Conservation (phyloP, 2,113 vertebrate species). For the Uria lomvia region DNA sequence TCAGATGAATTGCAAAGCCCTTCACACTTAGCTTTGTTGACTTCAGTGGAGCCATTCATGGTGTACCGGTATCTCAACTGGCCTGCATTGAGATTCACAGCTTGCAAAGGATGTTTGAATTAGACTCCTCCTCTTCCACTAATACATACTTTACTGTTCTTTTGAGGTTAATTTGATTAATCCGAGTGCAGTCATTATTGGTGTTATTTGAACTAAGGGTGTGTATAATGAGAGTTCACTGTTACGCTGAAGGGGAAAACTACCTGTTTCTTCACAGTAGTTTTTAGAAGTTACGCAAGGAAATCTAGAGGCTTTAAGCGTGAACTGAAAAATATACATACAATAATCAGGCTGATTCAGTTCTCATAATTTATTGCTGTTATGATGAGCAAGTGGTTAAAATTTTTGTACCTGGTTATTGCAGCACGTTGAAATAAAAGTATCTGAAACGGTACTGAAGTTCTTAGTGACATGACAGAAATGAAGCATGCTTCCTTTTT, state of each 20-base stretch:
- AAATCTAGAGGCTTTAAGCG: neutral
- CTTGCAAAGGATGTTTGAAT: neutral
- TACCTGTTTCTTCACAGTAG: neutral
- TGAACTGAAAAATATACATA: neutral
- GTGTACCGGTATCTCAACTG: neutral
- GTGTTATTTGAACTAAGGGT: neutral
- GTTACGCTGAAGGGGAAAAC: neutral
- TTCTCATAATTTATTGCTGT: neutral
- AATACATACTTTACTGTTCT: neutral
- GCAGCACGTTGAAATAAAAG: neutral
- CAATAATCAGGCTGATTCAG: neutral
- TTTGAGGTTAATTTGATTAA: neutral
- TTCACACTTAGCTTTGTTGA: neutral
- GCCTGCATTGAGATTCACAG: neutral
- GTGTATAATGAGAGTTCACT: neutral
- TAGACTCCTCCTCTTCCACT: neutral
- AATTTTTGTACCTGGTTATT: neutral
- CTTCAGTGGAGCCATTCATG: neutral
- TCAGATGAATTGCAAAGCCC: neutral
- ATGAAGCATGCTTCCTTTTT: neutral
- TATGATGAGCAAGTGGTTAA: neutral
- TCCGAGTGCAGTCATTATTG: neutral
- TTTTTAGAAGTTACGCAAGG: neutral
- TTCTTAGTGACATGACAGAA: neutral
- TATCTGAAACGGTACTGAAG: neutral